Evolutionary conservation across 2,888 invertebrate species (phyloP), one percentile per base, ranked within the genome.

Genomic region (Xestia xanthographa): DNA sequence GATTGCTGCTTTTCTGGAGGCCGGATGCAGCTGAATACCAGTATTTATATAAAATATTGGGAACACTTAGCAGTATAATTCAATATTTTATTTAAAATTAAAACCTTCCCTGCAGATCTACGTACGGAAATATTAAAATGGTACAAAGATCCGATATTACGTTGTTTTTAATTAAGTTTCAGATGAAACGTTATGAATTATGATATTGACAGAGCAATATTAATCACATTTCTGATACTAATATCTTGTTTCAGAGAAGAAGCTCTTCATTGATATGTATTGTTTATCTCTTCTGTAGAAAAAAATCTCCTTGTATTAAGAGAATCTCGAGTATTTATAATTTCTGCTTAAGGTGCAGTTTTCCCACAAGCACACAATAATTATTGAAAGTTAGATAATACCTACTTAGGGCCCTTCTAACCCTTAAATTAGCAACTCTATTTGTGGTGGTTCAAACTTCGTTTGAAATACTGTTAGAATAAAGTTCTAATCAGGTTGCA

Each of bases 201-300:
- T 38, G 45, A 53, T 79, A 41, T 66, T 69, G 73, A 73, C 65
- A 68, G 4, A 79, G 68, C 43, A 60, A 60, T 69, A 79, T 66
- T 73, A 65, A 73, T 79, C 38, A 78, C n/a, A n/a, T n/a, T 56
- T 72, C 22, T 41, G 29, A 72, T 34, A 26, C 50, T 34, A 65
- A 68, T 69, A 73, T 45, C 45, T n/a, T n/a, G n/a, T n/a, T n/a
- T n/a, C n/a, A n/a, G n/a, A n/a, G n/a, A n/a, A n/a, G n/a, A n/a
- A n/a, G n/a, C n/a, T n/a, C n/a, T n/a, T n/a, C n/a, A n/a, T n/a
- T n/a, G n/a, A n/a, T n/a, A n/a, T n/a, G n/a, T n/a, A n/a, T n/a
- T n/a, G 20, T 45, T 41, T 78, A 53, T 70, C 12, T 34, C 53
- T 22, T 48, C n/a, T 63, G 26, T 56, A n/a, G 41, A 14, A 9